phyloP scores from a whole-genome alignment of 2,113 vertebrate genomes.

The Physeter macrocephalus region DNA sequence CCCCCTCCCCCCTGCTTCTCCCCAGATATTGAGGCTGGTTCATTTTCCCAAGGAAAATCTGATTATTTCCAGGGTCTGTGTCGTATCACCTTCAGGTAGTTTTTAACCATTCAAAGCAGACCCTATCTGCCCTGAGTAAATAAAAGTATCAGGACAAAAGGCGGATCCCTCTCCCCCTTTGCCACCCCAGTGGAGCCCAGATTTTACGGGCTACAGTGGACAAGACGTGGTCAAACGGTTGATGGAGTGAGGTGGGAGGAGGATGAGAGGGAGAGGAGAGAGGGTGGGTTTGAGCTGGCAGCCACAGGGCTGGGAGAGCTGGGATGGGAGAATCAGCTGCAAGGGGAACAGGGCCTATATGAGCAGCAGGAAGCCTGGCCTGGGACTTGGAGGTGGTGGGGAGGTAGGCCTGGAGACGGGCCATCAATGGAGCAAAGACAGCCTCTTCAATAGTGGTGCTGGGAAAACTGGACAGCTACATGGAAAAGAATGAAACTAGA shows the following conservation, averaged over 20 bases:
- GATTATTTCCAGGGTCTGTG: background rate
- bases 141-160: background rate
- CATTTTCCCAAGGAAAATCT: background rate
- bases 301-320: background rate
- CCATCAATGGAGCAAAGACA: no score
- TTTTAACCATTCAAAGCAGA: slow-evolving; percentile 16
- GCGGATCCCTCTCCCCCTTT: background rate
- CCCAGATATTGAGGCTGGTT: background rate
- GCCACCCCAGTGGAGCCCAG: background rate
- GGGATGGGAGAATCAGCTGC: background rate
- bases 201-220: background rate
- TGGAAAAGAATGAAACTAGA: no score
- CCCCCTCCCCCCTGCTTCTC: fast-evolving
- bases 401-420: background rate
- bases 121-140: background rate
- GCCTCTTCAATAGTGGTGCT: no score
- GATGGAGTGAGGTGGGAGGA: background rate
- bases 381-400: background rate
- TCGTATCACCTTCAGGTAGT: background rate
- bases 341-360: background rate
- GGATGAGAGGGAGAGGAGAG: background rate
- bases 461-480: no score
- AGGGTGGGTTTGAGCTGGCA: background rate
- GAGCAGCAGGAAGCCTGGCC: background rate
- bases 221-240: background rate